These are phyloP conservation scores for Delichon dasypus DNA, from an alignment of 2,797 vertebrate species.

Conservation along the genomic window DNA sequence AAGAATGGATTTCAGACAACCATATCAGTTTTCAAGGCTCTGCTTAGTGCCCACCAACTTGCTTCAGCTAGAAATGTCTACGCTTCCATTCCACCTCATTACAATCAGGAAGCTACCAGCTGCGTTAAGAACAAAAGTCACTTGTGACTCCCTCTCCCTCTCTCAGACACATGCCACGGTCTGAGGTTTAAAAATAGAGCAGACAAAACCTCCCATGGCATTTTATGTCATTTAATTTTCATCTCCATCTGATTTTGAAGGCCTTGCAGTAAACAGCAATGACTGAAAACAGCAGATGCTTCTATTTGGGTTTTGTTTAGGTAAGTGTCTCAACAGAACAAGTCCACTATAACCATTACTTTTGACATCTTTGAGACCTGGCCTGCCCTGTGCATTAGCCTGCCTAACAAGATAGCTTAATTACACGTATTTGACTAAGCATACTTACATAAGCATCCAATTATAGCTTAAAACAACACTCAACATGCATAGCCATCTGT, in stretches of 20 bases:
- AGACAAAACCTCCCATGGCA: conserved; percentile 8
- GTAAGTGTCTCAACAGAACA: background rate
- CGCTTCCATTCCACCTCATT: background rate
- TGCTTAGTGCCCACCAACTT: background rate
- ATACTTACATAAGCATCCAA: conserved; percentile 51
- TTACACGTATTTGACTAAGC: conserved; percentile 41
- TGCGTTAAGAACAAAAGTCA: background rate
- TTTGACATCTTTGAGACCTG: background rate
- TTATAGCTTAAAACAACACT: conserved; percentile 55
- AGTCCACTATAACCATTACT: background rate
- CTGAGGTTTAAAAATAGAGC: conserved; percentile 19
- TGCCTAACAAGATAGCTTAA: background rate
- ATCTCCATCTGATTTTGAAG: background rate
- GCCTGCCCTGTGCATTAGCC: background rate
- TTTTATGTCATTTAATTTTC: conserved; percentile 50
- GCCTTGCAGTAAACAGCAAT: conserved; percentile 36
- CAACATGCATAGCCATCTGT: conserved; percentile 51
- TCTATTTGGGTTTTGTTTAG: background rate
- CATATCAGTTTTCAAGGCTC: background rate
- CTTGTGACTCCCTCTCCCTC: background rate
- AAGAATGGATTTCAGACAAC: background rate
- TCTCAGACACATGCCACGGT: background rate
- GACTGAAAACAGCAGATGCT: background rate
- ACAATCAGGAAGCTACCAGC: background rate
- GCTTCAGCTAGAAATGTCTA: background rate